Evolutionary conservation across 2,797 vertebrate genomes (phyloP).

Genomic region (Eidolon dupreanum): DNA sequence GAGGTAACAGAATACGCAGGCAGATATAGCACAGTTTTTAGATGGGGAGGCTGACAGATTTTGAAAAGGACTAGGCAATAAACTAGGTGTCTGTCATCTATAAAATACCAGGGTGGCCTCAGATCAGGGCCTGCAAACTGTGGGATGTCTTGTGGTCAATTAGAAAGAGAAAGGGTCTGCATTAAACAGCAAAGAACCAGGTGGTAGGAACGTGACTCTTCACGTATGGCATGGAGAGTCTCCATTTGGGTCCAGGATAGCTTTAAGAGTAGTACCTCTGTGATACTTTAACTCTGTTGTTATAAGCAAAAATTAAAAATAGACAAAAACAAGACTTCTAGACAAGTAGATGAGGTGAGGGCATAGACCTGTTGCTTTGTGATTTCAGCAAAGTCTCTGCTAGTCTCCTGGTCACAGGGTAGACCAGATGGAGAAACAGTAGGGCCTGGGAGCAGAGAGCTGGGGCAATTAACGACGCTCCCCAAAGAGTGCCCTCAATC

Average conservation of each 20-base stretch:
- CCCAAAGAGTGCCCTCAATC: accelerated
- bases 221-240: not conserved
- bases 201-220: not conserved
- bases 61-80: not conserved
- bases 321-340: not conserved
- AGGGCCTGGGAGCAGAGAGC: not conserved
- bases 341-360: not conserved
- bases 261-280: not conserved
- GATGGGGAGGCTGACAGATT: not conserved
- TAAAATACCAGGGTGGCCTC: not conserved
- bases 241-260: not conserved
- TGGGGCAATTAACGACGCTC: not conserved
- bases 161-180: not conserved
- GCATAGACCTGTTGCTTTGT: accelerated
- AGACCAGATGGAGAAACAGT: not conserved
- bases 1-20: not conserved
- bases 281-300: not conserved
- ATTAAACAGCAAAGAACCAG: not conserved
- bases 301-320: not conserved
- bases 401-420: not conserved
- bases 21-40: not conserved
- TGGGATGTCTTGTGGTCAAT: not conserved
- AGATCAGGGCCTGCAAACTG: not conserved
- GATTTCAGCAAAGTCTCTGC: not conserved
- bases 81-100: not conserved